phyloP scores from a whole-genome alignment of 1,140 invertebrate genomes.

The Uloborus diversus region DNA sequence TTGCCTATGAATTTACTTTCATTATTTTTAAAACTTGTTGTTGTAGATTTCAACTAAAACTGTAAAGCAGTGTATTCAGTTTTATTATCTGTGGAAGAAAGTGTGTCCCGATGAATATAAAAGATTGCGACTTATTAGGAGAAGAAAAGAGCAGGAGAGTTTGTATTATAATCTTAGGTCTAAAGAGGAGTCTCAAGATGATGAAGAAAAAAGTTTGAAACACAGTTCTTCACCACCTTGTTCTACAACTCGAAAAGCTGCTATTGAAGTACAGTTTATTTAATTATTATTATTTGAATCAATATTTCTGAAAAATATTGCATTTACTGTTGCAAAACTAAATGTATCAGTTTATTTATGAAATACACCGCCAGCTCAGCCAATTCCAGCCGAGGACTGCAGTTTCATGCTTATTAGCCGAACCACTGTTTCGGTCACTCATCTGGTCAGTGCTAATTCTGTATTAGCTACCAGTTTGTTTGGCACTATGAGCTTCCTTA shows the following conservation, averaged over 20 bases:
- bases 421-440: too few species aligned
- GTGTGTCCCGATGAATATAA: conserved; percentile 87
- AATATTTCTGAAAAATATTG: too few species aligned
- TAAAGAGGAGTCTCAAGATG: conserved; percentile 51
- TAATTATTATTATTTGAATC: neutral
- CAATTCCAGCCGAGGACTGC: too few species aligned
- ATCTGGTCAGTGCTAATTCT: too few species aligned
- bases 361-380: too few species aligned
- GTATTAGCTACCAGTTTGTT: too few species aligned
- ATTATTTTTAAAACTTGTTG: too few species aligned
- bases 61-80: conserved; percentile 93
- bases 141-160: conserved; percentile 65
- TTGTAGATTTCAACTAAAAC: conserved; percentile 80
- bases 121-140: conserved; percentile 70
- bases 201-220: conserved; percentile 26
- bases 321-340: too few species aligned
- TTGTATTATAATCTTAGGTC: conserved; percentile 64
- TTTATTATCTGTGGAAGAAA: conserved; percentile 99
- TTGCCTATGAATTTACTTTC: too few species aligned
- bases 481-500: too few species aligned
- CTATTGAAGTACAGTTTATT: neutral
- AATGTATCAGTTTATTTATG: too few species aligned
- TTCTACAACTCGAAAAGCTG: neutral
- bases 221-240: neutral
- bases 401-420: too few species aligned